Base-by-base conservation (phyloP, 2,888 invertebrate species). In the Xylocampa areola region DNA sequence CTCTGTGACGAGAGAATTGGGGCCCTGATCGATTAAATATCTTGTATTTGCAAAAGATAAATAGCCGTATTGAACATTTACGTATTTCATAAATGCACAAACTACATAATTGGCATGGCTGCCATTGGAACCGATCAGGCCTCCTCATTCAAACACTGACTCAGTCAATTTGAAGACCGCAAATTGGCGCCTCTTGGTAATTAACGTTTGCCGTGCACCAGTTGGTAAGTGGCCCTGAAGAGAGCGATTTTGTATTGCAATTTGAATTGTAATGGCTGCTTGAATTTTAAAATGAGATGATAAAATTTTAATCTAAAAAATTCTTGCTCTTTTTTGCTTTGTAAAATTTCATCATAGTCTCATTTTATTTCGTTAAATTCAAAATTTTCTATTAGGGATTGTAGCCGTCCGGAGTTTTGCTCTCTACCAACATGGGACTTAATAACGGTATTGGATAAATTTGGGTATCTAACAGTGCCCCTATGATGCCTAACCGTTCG, bases 121-220 rank as follows among this genome's bases (percentile, higher is more conserved):
- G 25, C 45, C 45, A 51, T 21, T 45, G 44, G 53, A 60, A 44
- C 44, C 58, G 57, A 58, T 62, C 73, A 52, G 33, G 66, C 45
- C 54, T 60, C 41, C 52, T 65, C 62, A 60, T 52, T 73, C 72
- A 72, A 72, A 72, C 66, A 71, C 72, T 65, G 74, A 74, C 68
- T 80, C 77, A 80, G 83, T 86, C 88, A 87, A 88, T 88, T 89
- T 86, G 86, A 83, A 81, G 79, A 80, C 80, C 79, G 81, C 88
- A 88, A 91, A 90, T 90, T 91, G 89, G 84, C 81, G 81, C 82
- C 82, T 84, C 81, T 81, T 79, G 81, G 85, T 89, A 91, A 91
- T 91, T 91, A 91, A 86, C 84, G 89, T 83, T 86, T 82, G 85
- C 86, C 79, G 79, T 80, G 81, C 79, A 80, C 81, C 78, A 73